A percentile compares a stretch with the other conserved stretches of the same genome.
Conservation (phyloP, 1,140 invertebrate genomes). For the Anoplophora glabripennis region DNA sequence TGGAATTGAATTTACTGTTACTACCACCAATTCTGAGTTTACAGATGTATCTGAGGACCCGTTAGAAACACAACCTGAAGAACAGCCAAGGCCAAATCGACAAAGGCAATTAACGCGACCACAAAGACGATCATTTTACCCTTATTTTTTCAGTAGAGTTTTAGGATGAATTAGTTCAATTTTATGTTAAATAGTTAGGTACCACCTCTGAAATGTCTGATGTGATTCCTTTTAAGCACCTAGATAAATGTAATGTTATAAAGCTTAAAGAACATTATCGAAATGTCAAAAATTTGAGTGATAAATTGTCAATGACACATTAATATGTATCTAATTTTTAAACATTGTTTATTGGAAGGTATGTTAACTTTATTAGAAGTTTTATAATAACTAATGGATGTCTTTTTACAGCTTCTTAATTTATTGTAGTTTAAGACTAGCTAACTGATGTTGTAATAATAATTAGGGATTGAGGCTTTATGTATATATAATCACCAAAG, state of each 20-base stretch:
- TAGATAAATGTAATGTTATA: constrained; percentile 14
- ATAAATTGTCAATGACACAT: constrained; percentile 12
- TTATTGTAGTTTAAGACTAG: background rate
- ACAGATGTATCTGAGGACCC: background rate
- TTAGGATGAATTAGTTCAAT: constrained; percentile 45
- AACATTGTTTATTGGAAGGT: background rate
- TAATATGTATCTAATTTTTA: constrained; percentile 6
- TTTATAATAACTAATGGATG: background rate
- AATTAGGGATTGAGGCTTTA: constrained; percentile 11
- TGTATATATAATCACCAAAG: constrained; percentile 1
- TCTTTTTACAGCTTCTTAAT: constrained; percentile 1
- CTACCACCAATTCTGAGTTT: background rate
- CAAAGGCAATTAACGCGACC: constrained; percentile 47
- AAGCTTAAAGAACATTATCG: constrained; percentile 8
- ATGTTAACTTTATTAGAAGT: background rate
- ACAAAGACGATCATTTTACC: constrained; percentile 50
- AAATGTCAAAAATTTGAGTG: constrained; percentile 9
- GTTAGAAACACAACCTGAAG: constrained; percentile 30
- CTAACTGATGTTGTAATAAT: constrained; percentile 4
- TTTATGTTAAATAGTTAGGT: no score
- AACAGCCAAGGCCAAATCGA: constrained; percentile 45
- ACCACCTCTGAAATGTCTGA: background rate
- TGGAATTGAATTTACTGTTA: background rate
- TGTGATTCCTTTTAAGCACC: constrained; percentile 15
- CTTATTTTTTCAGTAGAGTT: constrained; percentile 53